Percentiles rank a stretch among this genome's conserved stretches.
These are phyloP conservation scores for Stenodema calcarata DNA, from an alignment of 2,888 invertebrate genomes.

Conservation along the genomic window DNA sequence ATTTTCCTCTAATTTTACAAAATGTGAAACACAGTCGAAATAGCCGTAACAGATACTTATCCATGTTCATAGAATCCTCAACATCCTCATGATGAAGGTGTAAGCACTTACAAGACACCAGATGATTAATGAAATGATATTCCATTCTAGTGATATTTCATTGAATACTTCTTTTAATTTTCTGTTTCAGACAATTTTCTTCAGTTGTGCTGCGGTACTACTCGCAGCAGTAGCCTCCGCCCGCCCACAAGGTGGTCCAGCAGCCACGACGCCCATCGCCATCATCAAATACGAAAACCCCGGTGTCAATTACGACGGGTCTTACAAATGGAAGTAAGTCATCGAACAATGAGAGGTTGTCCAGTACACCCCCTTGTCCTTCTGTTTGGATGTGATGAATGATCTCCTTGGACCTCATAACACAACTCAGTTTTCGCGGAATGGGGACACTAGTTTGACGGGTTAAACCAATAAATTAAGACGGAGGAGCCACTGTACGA, in stretches of 20 bases:
- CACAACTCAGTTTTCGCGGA: neutral
- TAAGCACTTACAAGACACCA: too few relatives aligned
- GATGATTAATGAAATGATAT: too few relatives aligned
- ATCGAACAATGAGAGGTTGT: neutral
- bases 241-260: constrained; percentile 51
- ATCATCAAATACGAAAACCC: constrained; percentile 69
- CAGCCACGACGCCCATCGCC: constrained; percentile 65
- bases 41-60: too few relatives aligned
- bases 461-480: neutral
- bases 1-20: too few relatives aligned
- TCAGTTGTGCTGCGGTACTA: constrained; percentile 48
- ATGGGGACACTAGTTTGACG: neutral
- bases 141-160: too few relatives aligned
- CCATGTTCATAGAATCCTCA: too few relatives aligned
- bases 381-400: neutral
- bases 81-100: too few relatives aligned
- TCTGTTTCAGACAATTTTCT: neutral
- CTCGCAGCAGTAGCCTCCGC: constrained; percentile 48
- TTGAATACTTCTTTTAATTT: neutral
- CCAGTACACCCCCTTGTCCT: neutral
- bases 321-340: constrained; percentile 67
- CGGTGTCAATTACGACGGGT: constrained; percentile 70
- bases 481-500: too few relatives aligned
- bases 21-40: too few relatives aligned
- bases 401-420: neutral